A percentile compares a stretch with the other conserved stretches of the same genome.
Conservation (phyloP, 2,888 invertebrate species). For the Aporophyla lueneburgensis region DNA sequence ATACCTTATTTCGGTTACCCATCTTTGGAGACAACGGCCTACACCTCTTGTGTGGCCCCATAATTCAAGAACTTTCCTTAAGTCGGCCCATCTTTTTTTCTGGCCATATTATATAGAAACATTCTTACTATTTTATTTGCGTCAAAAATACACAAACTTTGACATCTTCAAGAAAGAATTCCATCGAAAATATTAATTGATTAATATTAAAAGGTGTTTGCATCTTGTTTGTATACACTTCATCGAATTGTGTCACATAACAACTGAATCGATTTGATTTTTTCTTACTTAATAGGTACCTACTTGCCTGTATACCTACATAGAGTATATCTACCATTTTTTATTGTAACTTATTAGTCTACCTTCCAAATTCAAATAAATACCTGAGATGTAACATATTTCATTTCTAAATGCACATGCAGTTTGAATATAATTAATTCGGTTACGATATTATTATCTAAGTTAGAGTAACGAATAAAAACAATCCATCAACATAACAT, state of each 20-base stretch:
- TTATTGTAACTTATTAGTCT: neutral
- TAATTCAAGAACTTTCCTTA: neutral
- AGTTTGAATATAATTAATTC: neutral
- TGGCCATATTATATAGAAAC: neutral
- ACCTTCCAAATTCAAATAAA: neutral
- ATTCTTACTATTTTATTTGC: neutral
- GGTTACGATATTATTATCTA: neutral
- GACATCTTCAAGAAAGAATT: neutral
- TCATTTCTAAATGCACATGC: neutral
- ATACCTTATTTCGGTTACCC: neutral
- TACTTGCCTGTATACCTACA: too few relatives aligned
- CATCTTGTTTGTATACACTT: neutral
- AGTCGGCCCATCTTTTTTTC: neutral
- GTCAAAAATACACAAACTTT: neutral
- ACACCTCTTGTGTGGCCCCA: neutral
- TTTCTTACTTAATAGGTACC: neutral
- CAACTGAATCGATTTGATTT: too few relatives aligned
- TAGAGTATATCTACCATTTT: too few relatives aligned
- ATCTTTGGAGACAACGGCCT: constrained; percentile 11
- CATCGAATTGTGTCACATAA: neutral
- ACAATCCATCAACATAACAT: neutral
- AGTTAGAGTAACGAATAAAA: neutral
- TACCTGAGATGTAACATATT: neutral
- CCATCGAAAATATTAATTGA: neutral
- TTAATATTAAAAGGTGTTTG: neutral